These are phyloP conservation scores for Callopanchax toddi DNA, from an alignment of 2,113 vertebrate species.

Conservation along the genomic window DNA sequence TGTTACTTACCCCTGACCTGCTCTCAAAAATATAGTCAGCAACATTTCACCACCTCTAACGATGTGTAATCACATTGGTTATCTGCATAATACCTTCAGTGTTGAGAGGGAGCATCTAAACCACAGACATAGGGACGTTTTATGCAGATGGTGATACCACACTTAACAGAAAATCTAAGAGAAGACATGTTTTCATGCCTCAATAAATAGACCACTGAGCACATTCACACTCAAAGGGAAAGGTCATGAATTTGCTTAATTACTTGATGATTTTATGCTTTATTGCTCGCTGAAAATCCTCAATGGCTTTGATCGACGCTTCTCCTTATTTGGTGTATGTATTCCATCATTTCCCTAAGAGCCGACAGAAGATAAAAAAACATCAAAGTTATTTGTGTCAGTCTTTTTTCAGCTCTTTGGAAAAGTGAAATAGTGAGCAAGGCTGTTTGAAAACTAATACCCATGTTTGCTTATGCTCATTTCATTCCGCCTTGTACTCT, in stretches of 20 bases:
- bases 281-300: constrained; percentile 31
- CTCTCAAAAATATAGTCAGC: constrained; percentile 71
- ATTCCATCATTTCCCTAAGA: constrained; percentile 35
- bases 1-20: constrained; percentile 74
- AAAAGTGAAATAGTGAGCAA: constrained; percentile 40
- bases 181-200: constrained; percentile 47
- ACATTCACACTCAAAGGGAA: constrained; percentile 42
- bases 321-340: constrained; percentile 32
- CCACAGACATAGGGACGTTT: constrained; percentile 57
- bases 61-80: constrained; percentile 72
- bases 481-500: constrained; percentile 44
- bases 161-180: constrained; percentile 47
- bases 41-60: constrained; percentile 65
- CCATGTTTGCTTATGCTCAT: constrained; percentile 65
- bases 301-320: constrained; percentile 57
- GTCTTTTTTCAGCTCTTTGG: constrained; percentile 52
- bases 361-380: constrained; percentile 28
- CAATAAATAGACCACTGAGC: constrained; percentile 49
- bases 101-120: constrained; percentile 57
- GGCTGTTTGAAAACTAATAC: constrained; percentile 66
- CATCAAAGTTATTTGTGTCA: constrained; percentile 67
- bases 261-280: constrained; percentile 43
- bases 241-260: constrained; percentile 53
- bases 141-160: constrained; percentile 67
- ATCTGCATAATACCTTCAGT: constrained; percentile 64